Conservation (phyloP, 2,888 invertebrate genomes). For the Neria commutata region DNA sequence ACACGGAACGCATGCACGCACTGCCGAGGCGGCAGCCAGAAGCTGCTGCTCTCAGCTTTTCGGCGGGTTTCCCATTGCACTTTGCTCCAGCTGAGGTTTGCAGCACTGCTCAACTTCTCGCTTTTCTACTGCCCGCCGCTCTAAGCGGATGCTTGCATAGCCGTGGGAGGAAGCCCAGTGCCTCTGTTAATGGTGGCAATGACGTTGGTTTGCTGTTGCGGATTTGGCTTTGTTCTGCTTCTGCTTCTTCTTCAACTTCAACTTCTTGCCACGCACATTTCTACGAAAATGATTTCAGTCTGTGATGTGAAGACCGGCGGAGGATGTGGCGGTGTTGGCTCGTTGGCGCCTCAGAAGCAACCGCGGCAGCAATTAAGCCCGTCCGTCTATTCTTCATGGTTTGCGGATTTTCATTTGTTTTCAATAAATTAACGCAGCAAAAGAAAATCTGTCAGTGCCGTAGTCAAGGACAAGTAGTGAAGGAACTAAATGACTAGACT, state of each 20-base stretch:
- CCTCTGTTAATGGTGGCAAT: not conserved
- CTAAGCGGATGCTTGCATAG: not conserved
- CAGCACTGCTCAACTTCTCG: not conserved
- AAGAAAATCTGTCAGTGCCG: constrained; percentile 40
- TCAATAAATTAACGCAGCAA: constrained; percentile 51
- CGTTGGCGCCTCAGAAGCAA: not conserved
- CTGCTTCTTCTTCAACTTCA: not conserved
- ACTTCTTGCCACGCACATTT: not conserved
- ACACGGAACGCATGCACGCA: not conserved
- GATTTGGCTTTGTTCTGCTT: constrained; percentile 1
- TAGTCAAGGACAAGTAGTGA: constrained; percentile 19
- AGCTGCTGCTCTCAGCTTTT: not conserved
- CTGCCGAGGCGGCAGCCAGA: constrained; percentile 2
- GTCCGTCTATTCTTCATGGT: constrained; percentile 33
- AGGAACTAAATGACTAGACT: constrained; percentile 28
- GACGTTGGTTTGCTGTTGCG: constrained; percentile 4
- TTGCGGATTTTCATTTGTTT: constrained; percentile 39
- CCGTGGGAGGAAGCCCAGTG: not conserved
- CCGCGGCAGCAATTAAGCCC: not conserved
- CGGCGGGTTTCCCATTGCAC: not conserved
- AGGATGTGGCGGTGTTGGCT: not conserved
- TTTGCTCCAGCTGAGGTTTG: no score
- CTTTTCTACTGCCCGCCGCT: not conserved
- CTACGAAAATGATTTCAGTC: not conserved
- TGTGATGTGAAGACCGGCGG: no score